phyloP scores from a whole-genome alignment of 2,797 vertebrate genomes.

The Smutsia temminckii region DNA sequence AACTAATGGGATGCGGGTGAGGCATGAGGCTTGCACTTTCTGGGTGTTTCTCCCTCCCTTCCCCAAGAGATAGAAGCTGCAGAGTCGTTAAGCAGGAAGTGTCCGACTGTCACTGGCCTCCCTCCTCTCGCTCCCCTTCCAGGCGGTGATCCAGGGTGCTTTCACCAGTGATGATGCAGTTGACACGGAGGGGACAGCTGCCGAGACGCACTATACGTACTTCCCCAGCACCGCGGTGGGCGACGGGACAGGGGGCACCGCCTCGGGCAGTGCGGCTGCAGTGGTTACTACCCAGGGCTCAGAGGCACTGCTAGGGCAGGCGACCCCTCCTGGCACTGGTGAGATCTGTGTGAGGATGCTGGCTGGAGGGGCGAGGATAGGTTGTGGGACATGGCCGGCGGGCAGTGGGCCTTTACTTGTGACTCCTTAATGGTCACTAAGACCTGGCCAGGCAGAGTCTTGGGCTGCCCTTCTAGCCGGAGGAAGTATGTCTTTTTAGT shows the following conservation, averaged over 20 bases:
- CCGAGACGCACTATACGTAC: conserved; percentile 94
- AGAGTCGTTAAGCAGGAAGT: background rate
- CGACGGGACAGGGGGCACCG: conserved; percentile 78
- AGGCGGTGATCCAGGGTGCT: conserved; percentile 86
- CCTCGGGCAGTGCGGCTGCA: conserved; percentile 80
- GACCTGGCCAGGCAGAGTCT: background rate
- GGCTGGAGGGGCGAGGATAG: background rate
- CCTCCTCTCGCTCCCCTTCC: background rate
- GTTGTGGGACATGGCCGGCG: background rate
- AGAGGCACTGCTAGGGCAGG: conserved; percentile 91
- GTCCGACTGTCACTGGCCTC: background rate
- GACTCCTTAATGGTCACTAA: background rate
- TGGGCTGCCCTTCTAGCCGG: background rate
- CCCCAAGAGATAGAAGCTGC: background rate
- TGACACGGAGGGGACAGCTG: conserved; percentile 81
- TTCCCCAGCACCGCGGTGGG: conserved; percentile 90
- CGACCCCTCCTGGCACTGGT: conserved; percentile 88
- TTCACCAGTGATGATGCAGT: conserved; percentile 86
- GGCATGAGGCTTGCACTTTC: background rate
- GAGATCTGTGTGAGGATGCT: background rate
- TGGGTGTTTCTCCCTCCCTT: background rate
- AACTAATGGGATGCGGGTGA: background rate
- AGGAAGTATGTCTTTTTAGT: background rate
- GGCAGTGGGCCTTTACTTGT: background rate
- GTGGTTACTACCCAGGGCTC: conserved; percentile 93